Conservation (phyloP, 2,888 invertebrate genomes). For the Pimpla rufipes region DNA sequence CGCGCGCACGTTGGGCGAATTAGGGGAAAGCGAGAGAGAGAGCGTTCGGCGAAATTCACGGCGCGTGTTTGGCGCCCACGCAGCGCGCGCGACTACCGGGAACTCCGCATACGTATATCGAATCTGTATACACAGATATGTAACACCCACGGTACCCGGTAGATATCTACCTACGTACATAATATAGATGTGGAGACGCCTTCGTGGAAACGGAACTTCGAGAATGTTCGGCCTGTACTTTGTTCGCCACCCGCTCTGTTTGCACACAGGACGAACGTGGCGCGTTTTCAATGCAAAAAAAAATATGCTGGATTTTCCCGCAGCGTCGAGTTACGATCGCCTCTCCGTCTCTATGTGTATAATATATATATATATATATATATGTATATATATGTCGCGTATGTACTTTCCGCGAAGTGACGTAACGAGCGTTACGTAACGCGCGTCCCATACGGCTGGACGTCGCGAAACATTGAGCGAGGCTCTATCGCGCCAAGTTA, state of each 20-base stretch:
- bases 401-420: neutral
- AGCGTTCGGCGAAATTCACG: neutral
- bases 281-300: neutral
- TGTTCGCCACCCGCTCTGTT: neutral
- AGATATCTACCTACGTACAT: neutral
- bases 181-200: neutral
- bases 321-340: neutral
- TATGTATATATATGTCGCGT: neutral
- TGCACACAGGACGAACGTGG: neutral
- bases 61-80: neutral
- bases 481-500: neutral
- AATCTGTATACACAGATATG: neutral
- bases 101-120: neutral
- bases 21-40: neutral
- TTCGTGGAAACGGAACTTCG: neutral
- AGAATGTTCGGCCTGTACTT: constrained; percentile 11
- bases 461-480: neutral
- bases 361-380: neutral
- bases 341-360: neutral
- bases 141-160: neutral
- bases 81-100: neutral
- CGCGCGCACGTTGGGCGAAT: neutral
- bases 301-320: neutral
- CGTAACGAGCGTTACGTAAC: constrained; percentile 18
- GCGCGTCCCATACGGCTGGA: constrained; percentile 16